These are phyloP conservation scores for Callyntrura sp. DNA, from an alignment of 2,888 invertebrate species.

Conservation along the genomic window DNA sequence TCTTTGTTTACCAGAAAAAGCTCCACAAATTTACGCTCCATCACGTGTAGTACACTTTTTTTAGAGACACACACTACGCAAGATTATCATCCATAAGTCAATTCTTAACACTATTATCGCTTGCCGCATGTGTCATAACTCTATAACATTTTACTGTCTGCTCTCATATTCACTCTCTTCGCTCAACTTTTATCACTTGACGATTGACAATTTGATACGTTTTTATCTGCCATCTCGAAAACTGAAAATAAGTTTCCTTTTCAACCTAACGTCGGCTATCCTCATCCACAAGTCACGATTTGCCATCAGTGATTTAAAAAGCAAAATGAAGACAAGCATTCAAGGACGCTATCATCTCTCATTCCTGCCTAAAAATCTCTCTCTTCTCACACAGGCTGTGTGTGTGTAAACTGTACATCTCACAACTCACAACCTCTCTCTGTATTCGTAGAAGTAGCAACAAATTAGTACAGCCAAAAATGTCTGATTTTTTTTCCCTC, in stretches of 20 bases:
- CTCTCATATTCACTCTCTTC: background rate
- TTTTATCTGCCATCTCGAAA: constrained; percentile 13
- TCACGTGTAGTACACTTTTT: background rate
- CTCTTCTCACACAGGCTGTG: background rate
- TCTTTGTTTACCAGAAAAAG: constrained; percentile 12
- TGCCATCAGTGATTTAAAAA: constrained; percentile 23
- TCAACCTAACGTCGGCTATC: background rate
- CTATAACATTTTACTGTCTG: background rate
- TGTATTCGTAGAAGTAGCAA: background rate
- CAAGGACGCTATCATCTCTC: constrained; percentile 13
- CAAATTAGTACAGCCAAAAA: constrained; percentile 12
- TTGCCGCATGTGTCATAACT: background rate
- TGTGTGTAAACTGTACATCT: no score
- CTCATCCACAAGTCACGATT: constrained; percentile 39
- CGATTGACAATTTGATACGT: constrained; percentile 6
- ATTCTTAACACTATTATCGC: background rate
- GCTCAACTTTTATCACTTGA: constrained; percentile 10
- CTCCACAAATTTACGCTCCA: background rate
- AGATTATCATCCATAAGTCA: background rate
- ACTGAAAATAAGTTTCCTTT: constrained; percentile 26
- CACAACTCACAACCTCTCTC: no score
- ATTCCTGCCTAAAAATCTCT: background rate
- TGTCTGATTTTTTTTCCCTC: background rate
- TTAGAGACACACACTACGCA: background rate
- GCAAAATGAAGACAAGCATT: constrained; percentile 37